Evolutionary conservation across 2,888 invertebrate genomes (phyloP), one percentile per base, ranked within the genome.

Genomic region (Stegophylla sp.): DNA sequence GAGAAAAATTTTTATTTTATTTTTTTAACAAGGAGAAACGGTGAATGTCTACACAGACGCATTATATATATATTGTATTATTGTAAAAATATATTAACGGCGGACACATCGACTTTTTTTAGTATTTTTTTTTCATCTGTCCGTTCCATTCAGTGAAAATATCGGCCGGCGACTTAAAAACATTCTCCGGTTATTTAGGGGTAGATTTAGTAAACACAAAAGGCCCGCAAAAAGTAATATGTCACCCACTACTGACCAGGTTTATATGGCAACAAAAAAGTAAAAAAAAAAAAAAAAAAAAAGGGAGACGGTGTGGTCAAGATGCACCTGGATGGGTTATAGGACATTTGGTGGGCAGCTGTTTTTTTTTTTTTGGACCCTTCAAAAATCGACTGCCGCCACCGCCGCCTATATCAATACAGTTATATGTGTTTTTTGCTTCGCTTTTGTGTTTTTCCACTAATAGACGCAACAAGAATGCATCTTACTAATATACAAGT

Each of bases 241-340:
- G 79, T 79, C 79, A 79, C 79, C 79, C 79, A 71, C 79, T 69
- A 71, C 79, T 79, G 79, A 79, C 79, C 79, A 71, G 79, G 79
- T 71, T 79, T 71, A 79, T 79, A 79, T 71, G 79, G 79, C 79
- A 79, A 79, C 79, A 79, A 79, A 79, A 79, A 79, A 69, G 51
- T 79, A 41, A 77, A 77, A 77, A 77, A 67, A 77, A 67, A 28
- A 66, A 41, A 77, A 77, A 77, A 77, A 67, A 77, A 67, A 28
- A 66, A 56, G 23, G 66, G 56, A 34, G 67, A 71, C 71, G 69
- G 79, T 79, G 79, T 79, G 79, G 79, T 79, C 79, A 79, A 79
- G 79, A 79, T 79, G 79, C 79, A 79, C 79, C 79, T 79, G 79
- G 79, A 79, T 79, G 79, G 79, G 79, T 79, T 79, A 79, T 79